phyloP scores from a whole-genome alignment of 64 coral and sea anemone species.

The Dendronephthya gigantea region DNA sequence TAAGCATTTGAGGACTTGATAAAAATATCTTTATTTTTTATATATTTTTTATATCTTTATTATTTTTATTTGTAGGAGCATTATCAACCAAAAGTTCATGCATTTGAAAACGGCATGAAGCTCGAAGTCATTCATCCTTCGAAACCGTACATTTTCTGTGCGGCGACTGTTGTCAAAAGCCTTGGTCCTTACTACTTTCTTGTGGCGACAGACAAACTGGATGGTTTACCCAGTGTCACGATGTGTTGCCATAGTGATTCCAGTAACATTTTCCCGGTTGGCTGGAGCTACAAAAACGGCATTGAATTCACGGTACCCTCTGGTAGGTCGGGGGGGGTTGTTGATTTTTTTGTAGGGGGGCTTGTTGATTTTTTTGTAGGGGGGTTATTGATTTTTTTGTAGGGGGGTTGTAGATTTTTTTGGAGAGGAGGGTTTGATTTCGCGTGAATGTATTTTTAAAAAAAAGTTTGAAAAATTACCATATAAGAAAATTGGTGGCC shows the following conservation, averaged over 20 bases:
- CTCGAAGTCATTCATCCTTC: constrained; percentile 69
- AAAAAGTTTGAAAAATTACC: too few species aligned
- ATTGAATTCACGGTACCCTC: constrained; percentile 69
- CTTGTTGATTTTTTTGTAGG: too few species aligned
- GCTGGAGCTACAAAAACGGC: constrained; percentile 78
- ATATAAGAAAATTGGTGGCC: too few species aligned
- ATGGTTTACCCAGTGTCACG: constrained; percentile 58
- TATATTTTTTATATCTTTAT: not conserved
- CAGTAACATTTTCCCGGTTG: constrained; percentile 71
- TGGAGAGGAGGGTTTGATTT: too few species aligned
- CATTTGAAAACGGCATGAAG: constrained; percentile 98
- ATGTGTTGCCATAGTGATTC: constrained; percentile 98
- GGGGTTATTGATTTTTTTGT: too few species aligned
- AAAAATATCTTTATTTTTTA: too few species aligned
- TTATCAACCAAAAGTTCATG: constrained; percentile 88
- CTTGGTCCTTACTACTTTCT: constrained; percentile 92
- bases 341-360: too few species aligned
- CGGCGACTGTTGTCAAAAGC: constrained; percentile 83
- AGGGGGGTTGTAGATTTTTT: too few species aligned
- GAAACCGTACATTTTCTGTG: constrained; percentile 64
- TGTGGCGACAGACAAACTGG: constrained; percentile 70
- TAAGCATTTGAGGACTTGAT: too few species aligned
- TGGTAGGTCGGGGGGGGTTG: too few species aligned
- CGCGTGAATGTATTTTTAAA: too few species aligned
- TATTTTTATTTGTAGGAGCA: constrained; percentile 60